Evolutionary conservation across 2,888 invertebrate species (phyloP), one percentile per base, ranked within the genome.

Genomic region (Leucophenga maculata): DNA sequence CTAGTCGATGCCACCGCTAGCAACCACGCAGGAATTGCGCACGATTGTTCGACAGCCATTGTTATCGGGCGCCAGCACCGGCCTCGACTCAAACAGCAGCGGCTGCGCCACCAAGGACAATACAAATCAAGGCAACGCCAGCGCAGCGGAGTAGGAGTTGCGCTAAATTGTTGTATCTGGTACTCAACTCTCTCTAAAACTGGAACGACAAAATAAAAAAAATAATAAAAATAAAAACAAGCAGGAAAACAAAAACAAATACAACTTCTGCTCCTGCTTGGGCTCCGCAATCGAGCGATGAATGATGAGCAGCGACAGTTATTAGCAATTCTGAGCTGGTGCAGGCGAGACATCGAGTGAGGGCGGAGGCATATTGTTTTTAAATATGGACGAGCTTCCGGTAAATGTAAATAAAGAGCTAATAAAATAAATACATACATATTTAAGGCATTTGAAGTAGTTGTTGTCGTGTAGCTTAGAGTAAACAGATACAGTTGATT

Each of bases 341-440:
- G 14, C 20, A 14, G 26, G 26, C 55, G 14, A 26, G 39, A 39
- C 39, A 39, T 3, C 39, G 9, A 11, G 39, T 11, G 39, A 8
- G 39, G 72, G 72, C 71, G 78, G 68, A 77, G 69, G 22, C 71
- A 72, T 74, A 75, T 72, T 78, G 74, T 75, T 80, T 75, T 83
- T 72, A 72, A 76, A 72, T 72, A 73, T 71, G 79, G 81, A 81
- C 75, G 79, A 83, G 82, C 83, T 79, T 83, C 81, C 78, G 77
- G 75, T 75, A 74, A 75, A 65, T 79, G 79, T 78, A 66, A 16
- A 66, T 67, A 78, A 78, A 78, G 75, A 76, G 72, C 68, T 71
- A 77, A 74, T 75, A 69, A 76, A 77, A 74, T 75, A 69, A 76
- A 70, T 67, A 69, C 55, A 60, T 72, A 32, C 31, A 50, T 26